Percentiles rank a stretch among this genome's conserved stretches.
Evolutionary conservation across 2,113 vertebrate species (phyloP).

Genomic region (Megaptera novaeangliae): DNA sequence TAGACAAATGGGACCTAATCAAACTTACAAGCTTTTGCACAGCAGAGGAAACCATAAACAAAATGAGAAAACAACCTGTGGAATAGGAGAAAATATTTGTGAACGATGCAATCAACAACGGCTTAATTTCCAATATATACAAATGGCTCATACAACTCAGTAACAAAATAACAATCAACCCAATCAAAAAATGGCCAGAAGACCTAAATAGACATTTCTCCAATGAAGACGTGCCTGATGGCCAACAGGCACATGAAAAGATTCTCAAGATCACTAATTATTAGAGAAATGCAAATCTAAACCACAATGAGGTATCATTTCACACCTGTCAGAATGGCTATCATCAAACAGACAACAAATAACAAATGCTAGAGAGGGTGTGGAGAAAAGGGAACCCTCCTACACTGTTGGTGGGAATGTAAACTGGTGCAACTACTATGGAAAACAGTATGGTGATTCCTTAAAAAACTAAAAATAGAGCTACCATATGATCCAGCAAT

Average conservation of each 20-base stretch:
- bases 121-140: neutral
- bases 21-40: neutral
- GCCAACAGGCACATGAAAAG: neutral
- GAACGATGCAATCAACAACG: neutral
- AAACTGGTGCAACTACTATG: neutral
- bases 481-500: neutral
- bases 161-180: neutral
- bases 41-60: neutral
- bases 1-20: neutral
- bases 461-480: neutral
- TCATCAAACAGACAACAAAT: neutral
- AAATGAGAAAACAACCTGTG: neutral
- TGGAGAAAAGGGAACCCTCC: neutral
- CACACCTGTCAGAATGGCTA: neutral
- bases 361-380: neutral
- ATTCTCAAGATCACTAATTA: neutral
- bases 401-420: neutral
- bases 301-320: neutral
- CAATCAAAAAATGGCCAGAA: neutral
- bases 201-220: neutral
- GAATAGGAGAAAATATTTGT: neutral
- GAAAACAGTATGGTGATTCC: neutral
- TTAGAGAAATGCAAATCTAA: neutral
- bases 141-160: neutral
- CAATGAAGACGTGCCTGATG: neutral